Conservation (phyloP, 2,113 vertebrate genomes). For the Nansenia antarctica region DNA sequence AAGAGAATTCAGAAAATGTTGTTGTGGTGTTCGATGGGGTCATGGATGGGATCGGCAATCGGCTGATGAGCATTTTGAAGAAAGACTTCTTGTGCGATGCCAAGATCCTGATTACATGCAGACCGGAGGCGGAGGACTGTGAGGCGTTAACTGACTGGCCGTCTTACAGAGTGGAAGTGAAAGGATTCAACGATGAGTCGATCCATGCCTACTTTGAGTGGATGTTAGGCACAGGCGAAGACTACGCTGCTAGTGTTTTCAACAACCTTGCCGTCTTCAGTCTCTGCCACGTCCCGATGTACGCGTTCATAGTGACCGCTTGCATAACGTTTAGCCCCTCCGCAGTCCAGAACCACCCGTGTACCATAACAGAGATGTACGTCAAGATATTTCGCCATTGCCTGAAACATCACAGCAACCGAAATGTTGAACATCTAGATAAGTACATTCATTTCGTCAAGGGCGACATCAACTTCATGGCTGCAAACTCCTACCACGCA, state of each 20-base stretch:
- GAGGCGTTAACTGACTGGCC: slow-evolving; percentile 33
- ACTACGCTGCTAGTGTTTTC: slow-evolving; percentile 9
- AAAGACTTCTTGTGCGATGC: slow-evolving; percentile 29
- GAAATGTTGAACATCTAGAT: slow-evolving; percentile 16
- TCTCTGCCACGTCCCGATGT: slow-evolving; percentile 46
- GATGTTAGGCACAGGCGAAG: slow-evolving; percentile 20
- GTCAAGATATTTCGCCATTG: slow-evolving; percentile 36
- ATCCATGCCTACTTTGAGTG: slow-evolving; percentile 32
- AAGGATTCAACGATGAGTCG: slow-evolving; percentile 30
- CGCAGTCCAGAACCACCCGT: slow-evolving; percentile 3
- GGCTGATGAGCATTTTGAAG: slow-evolving; percentile 16
- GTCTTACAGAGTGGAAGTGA: slow-evolving; percentile 37
- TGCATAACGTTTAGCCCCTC: slow-evolving; percentile 20
- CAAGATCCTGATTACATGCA: slow-evolving; percentile 36
- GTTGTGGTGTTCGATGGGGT: slow-evolving; percentile 37
- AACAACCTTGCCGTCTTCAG: slow-evolving; percentile 35
- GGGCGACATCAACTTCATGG: slow-evolving; percentile 11
- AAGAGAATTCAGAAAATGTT: slow-evolving; percentile 42
- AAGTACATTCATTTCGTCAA: slow-evolving; percentile 31
- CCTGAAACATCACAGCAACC: slow-evolving; percentile 11
- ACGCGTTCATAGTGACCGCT: slow-evolving; percentile 39
- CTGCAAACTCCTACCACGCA: slow-evolving; percentile 15
- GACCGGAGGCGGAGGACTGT: slow-evolving; percentile 31
- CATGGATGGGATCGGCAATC: slow-evolving; percentile 14
- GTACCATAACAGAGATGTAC: slow-evolving; percentile 41